Evolutionary conservation across 2,113 vertebrate genomes (phyloP), one percentile per base, ranked within the genome.

Genomic region (Progne subis): DNA sequence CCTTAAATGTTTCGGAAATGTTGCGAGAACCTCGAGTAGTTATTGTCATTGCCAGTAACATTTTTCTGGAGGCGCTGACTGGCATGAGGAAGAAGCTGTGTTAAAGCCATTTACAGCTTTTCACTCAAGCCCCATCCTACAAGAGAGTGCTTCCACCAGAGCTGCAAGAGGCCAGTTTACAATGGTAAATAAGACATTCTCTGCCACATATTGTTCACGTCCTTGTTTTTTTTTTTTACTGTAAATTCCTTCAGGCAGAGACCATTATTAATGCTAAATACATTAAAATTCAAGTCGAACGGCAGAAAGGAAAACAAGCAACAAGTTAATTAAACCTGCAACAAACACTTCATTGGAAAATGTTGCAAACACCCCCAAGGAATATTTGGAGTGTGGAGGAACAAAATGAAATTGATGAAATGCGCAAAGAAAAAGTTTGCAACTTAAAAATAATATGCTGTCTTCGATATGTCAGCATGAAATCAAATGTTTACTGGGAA

Each of bases 231-330:
- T 49, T 84, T 86, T 80, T 84, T 90, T 57, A 43, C 26, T 74
- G 32, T 43, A 70, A 57, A 77, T 69, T 82, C 59, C 88, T 95
- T 43, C 57, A 55, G 79, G 94, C 79, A 81, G 68, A 92, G 52
- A 50, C 46, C 44, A 69, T 83, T 86, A 85, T 55, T 83, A 93
- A 88, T 80, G 67, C 29, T 90, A 90, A 95, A 88, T 37, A 46
- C 53, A 79, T 87, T 93, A 61, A 90, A 91, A 96, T 93, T 90
- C 61, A 82, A 85, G 60, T 61, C 0, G 8, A 92, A 90, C 14
- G 61, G 53, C 61, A 77, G 82, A 70, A 82, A 93, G 18, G 24
- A 81, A 96, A 95, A 88, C 55, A 88, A 88, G 21, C 57, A 91
- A 85, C 70, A 69, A 90, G 46, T 85, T 88, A 92, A 69, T 88